phyloP scores from a whole-genome alignment of 2,797 vertebrate species.

The Agapornis canus region DNA sequence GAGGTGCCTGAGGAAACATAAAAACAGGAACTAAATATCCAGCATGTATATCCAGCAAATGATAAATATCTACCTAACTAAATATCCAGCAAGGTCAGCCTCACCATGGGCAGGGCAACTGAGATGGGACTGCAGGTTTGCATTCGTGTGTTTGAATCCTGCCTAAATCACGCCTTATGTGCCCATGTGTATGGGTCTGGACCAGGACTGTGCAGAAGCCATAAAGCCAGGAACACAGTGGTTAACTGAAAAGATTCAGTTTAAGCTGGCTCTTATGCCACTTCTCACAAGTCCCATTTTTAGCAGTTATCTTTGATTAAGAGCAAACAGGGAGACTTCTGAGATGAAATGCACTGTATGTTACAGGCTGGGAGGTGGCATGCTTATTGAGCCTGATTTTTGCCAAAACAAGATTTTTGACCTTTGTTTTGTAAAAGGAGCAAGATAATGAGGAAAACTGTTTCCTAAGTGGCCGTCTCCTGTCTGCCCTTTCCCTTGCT shows the following conservation, averaged over 20 bases:
- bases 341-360: not conserved
- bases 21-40: not conserved
- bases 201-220: not conserved
- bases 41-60: not conserved
- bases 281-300: not conserved
- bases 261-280: not conserved
- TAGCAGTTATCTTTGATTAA: not conserved
- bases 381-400: not conserved
- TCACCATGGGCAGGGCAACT: not conserved
- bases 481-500: not conserved
- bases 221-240: not conserved
- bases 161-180: not conserved
- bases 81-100: not conserved
- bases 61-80: not conserved
- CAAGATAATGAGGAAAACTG: not conserved
- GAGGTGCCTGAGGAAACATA: not conserved
- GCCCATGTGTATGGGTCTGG: not conserved
- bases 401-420: not conserved
- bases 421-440: not conserved
- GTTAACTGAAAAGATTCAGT: not conserved
- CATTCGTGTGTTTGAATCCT: not conserved
- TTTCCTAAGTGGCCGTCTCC: not conserved
- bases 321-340: not conserved
- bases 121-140: not conserved
- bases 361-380: not conserved